phyloP scores from a whole-genome alignment of 2,888 invertebrate species.

The Drosophila algonquin region DNA sequence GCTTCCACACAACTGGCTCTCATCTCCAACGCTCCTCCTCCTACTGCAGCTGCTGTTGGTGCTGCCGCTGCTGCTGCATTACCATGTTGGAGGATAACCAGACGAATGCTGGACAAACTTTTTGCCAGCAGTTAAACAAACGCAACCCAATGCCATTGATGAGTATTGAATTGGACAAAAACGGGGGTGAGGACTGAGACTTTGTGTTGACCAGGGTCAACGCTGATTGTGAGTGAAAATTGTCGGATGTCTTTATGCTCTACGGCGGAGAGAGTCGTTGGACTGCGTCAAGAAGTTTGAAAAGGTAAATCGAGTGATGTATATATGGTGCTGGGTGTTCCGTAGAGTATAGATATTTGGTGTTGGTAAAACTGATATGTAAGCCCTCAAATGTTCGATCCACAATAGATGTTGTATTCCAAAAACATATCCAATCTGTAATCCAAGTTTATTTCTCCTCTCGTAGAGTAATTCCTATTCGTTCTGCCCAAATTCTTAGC shows the following conservation, averaged over 20 bases:
- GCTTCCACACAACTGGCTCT: not conserved
- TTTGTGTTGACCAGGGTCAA: conserved; percentile 49
- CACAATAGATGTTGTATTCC: not conserved
- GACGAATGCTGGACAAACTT: conserved; percentile 42
- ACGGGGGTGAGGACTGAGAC: not conserved
- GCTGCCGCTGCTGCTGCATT: conserved; percentile 16
- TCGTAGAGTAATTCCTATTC: conserved; percentile 21
- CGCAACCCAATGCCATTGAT: conserved; percentile 52
- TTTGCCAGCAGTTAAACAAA: conserved; percentile 40
- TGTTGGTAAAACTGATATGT: too few species aligned
- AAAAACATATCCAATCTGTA: not conserved
- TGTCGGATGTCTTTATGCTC: conserved; percentile 30
- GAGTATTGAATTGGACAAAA: conserved; percentile 44
- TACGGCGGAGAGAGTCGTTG: not conserved
- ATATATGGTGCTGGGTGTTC: not conserved
- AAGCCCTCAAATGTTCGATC: too few species aligned
- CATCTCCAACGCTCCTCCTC: not conserved
- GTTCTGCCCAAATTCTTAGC: conserved; percentile 1
- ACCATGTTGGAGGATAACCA: conserved; percentile 27
- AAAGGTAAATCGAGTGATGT: not conserved
- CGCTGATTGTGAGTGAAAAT: conserved; percentile 51
- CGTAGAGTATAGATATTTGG: not conserved
- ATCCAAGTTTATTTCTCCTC: not conserved
- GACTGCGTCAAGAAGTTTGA: not conserved
- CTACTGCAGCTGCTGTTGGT: not conserved